Evolutionary conservation across 1,140 invertebrate species (phyloP).

Genomic region (Pachyrhynchus sulphureomaculatus): DNA sequence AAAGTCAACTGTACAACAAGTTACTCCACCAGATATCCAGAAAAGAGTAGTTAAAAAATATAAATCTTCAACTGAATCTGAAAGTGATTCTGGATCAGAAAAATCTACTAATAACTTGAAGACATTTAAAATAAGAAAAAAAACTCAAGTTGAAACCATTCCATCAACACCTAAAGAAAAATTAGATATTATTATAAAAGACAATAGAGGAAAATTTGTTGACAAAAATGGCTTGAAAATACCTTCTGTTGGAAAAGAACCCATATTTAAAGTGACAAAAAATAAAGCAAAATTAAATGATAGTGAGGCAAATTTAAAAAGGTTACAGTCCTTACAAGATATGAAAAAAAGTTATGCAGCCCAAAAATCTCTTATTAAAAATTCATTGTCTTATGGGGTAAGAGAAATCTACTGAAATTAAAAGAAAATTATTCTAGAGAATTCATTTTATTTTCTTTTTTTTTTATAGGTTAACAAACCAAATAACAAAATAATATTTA

Average conservation of each 20-base stretch:
- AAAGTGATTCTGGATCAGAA: conserved; percentile 4
- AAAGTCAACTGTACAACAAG: no score
- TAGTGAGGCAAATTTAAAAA: conserved; percentile 55
- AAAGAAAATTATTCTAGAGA: no score
- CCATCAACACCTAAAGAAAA: conserved; percentile 7
- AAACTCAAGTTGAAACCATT: neutral
- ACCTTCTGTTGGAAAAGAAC: conserved; percentile 24
- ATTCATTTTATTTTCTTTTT: conserved; percentile 28
- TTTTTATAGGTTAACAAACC: conserved; percentile 52
- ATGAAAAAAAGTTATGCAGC: conserved; percentile 58
- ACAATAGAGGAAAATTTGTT: conserved; percentile 30
- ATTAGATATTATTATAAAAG: conserved; percentile 34
- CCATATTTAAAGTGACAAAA: conserved; percentile 21
- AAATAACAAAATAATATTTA: conserved; percentile 61
- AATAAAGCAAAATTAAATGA: conserved; percentile 22
- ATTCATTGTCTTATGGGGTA: conserved; percentile 57
- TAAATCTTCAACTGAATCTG: neutral
- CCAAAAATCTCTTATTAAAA: conserved; percentile 59
- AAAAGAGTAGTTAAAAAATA: neutral
- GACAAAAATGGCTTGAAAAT: conserved; percentile 26
- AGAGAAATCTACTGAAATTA: conserved; percentile 35
- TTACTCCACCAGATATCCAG: neutral
- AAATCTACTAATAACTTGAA: neutral
- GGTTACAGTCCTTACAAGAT: conserved; percentile 58
- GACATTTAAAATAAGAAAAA: neutral